Evolutionary conservation across 2,797 vertebrate genomes (phyloP).

Genomic region (Myotis daubentonii): DNA sequence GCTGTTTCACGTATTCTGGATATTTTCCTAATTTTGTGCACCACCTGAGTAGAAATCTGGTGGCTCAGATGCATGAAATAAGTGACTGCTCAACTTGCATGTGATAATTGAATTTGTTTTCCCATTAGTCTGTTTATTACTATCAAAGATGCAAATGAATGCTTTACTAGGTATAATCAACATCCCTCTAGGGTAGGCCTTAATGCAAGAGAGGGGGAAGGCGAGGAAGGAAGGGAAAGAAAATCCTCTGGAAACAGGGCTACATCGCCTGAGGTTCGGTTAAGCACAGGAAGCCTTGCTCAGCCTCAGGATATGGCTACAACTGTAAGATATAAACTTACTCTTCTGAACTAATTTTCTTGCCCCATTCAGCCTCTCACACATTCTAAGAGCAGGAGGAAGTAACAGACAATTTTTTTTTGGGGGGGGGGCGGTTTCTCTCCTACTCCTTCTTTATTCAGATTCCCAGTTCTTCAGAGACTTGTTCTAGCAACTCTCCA

Average conservation of each 20-base stretch:
- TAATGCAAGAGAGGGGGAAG: neutral
- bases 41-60: neutral
- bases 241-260: neutral
- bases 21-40: neutral
- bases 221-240: neutral
- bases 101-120: neutral
- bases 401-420: neutral
- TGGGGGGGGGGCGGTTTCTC: neutral
- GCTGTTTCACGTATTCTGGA: neutral
- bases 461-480: neutral
- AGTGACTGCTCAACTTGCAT: neutral
- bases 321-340: neutral
- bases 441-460: neutral
- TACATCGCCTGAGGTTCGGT: too few relatives aligned
- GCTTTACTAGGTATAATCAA: neutral
- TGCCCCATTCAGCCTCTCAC: neutral
- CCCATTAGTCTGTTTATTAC: neutral
- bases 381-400: neutral
- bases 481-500: neutral
- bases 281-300: neutral
- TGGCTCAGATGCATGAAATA: neutral
- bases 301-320: neutral
- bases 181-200: neutral
- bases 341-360: neutral
- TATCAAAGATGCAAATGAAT: neutral